Evolutionary conservation across 53 echinoderm and acorn worm genomes (phyloP), one percentile per base, ranked within the genome.

Genomic region (Holothuria leucospilota): DNA sequence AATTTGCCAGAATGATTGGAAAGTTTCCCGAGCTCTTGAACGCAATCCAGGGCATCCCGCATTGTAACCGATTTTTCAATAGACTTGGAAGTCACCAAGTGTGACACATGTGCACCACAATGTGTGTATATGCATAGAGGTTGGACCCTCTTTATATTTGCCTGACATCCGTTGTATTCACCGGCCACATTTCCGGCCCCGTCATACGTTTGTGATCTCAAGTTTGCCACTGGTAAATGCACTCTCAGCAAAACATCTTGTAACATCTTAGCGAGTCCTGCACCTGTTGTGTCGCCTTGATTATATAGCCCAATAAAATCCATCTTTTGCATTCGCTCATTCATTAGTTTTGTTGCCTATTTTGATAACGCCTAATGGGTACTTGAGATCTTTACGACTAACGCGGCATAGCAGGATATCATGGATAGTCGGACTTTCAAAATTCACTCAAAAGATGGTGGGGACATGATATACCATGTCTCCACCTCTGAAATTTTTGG

Each of bases 51-150:
- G 38, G 71, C 71, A 38, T 71, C 38, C 5, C 71, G 71, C 71
- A 71, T 71, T 4, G 13, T 71, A 13, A 34, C 71, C 4, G 71
- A 71, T 13, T 71, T 13, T 71, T 71, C 6, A 11, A 26, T 63
- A 11, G 81, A 59, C 25, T 81, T 58, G n/a, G 62, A 81, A 10
- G 62, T 81, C 12, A 81, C 81, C 59, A 81, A 59, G 60, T 81
- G 59, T 27, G 81, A 59, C 7, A 81, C 81, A 81, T 81, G 81
- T 8, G 81, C 81, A 59, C 63, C 81, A 81, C 62, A 81, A 59
- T 81, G 81, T 58, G 20, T 59, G 30, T 81, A 81, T 30, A 81
- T 3, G 59, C 59, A 58, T 26, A 81, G 8, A 30, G 81, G 81
- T 81, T 81, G 77, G 7, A 8, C 77, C 8, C 7, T 24, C 61